Evolutionary conservation across 2,888 invertebrate genomes (phyloP), one percentile per base, ranked within the genome.

Genomic region (Rhimphoctona megacephalus): DNA sequence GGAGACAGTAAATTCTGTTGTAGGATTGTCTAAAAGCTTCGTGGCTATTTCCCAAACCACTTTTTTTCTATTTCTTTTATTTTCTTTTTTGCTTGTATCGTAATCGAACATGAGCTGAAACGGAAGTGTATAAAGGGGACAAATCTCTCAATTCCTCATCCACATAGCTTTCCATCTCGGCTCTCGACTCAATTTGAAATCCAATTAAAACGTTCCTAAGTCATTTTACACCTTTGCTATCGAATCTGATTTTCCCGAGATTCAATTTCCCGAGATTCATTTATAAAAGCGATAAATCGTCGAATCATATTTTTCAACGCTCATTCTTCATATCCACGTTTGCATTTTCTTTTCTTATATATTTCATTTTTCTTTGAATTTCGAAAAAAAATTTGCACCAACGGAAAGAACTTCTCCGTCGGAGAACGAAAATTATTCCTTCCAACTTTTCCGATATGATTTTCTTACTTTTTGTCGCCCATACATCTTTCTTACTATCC

Each of bases 251-350:
- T 39, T 25, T 57, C 43, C 43, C 25, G 54, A 78, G 43, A 72
- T n/a, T 72, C 36, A n/a, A 49, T 57, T 25, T 61, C 46, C 67
- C n/a, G n/a, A n/a, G n/a, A n/a, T 46, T 54, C 30, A 79, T 33
- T 36, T 46, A 39, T 9, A 17, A 54, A 57, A 49, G 43, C 14
- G 9, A 46, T 52, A 36, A 72, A 66, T 43, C 72, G 33, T 54
- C 25, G 36, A 80, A 74, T 64, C 74, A 57, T 54, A 74, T 79
- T 84, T 74, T 43, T 57, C 76, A 64, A 66, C 64, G 22, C 25
- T 39, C 25, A 14, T 61, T 57, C 43, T 19, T 22, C 66, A 25
- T 25, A 6, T 33, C 39, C 25, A 76, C 66, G 14, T 11, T 25
- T 22, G 25, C 39, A 43, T 66, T 54, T 14, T 49, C 25, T 22